A percentile compares a stretch with the other conserved stretches of the same genome.
These are phyloP conservation scores for Cyclophora punctaria DNA, from an alignment of 2,888 invertebrate species.

Conservation along the genomic window DNA sequence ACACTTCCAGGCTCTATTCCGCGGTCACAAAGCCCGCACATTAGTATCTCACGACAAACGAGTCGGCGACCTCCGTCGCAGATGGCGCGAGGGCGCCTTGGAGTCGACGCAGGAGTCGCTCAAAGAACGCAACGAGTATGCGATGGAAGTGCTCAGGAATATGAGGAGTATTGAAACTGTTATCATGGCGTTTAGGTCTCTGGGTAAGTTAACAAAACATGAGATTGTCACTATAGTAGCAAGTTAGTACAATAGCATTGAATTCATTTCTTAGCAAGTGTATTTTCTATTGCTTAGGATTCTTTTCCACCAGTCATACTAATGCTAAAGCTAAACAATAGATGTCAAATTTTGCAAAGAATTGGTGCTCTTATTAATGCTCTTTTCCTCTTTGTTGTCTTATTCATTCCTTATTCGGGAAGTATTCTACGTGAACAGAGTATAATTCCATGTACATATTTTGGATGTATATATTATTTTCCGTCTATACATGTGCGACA, in stretches of 20 bases:
- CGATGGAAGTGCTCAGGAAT: constrained; percentile 51
- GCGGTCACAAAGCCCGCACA: constrained; percentile 59
- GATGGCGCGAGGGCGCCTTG: constrained; percentile 57
- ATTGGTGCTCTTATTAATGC: too few species aligned
- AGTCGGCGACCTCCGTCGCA: constrained; percentile 40
- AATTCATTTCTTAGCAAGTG: background rate
- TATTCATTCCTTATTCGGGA: too few species aligned
- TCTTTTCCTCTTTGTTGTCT: too few species aligned
- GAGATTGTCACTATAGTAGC: background rate
- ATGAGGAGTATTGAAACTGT: constrained; percentile 50
- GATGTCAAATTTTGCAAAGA: too few species aligned
- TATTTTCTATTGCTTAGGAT: too few species aligned
- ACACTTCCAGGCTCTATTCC: constrained; percentile 59
- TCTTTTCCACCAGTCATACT: too few species aligned
- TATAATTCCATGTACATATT: too few species aligned
- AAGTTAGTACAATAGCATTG: too few species aligned
- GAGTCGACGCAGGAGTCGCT: constrained; percentile 49
- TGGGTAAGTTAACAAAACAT: constrained; percentile 37
- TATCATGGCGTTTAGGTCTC: constrained; percentile 55
- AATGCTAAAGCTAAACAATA: too few species aligned
- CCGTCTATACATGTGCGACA: too few species aligned
- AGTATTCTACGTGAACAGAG: too few species aligned
- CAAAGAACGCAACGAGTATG: constrained; percentile 56
- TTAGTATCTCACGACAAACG: constrained; percentile 29
- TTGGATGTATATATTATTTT: too few species aligned